These are phyloP conservation scores for Stenodera caucasica DNA, from an alignment of 2,888 invertebrate species.

Conservation along the genomic window DNA sequence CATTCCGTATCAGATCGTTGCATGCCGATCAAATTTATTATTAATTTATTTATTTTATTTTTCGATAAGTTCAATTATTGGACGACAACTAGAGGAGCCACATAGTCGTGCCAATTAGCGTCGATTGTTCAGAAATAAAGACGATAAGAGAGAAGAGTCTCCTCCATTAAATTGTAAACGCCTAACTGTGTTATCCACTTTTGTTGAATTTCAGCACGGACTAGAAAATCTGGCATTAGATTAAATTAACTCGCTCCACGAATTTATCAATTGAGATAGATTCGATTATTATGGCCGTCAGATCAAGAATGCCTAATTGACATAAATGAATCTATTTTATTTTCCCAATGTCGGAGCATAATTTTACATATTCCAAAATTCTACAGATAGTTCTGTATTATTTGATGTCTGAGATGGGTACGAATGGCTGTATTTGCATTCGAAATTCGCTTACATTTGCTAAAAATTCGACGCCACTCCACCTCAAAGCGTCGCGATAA, in stretches of 20 bases:
- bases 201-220: slow-evolving; percentile 21
- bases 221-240: slow-evolving; percentile 16
- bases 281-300: slow-evolving; percentile 25
- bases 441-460: slow-evolving; percentile 22
- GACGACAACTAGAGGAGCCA: neutral
- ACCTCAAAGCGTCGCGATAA: neutral
- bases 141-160: slow-evolving; percentile 10
- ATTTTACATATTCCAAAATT: too few relatives aligned
- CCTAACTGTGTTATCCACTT: slow-evolving; percentile 22
- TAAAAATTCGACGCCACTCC: slow-evolving; percentile 24
- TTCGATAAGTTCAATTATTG: neutral
- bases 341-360: slow-evolving; percentile 16
- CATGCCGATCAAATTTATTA: neutral
- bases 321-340: slow-evolving; percentile 20
- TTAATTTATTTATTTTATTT: neutral
- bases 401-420: slow-evolving; percentile 29
- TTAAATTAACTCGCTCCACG: slow-evolving; percentile 23
- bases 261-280: slow-evolving; percentile 25
- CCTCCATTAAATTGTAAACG: slow-evolving; percentile 22
- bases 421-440: slow-evolving; percentile 30
- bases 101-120: neutral
- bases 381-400: too few relatives aligned
- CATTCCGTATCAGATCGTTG: neutral
- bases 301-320: slow-evolving; percentile 19
- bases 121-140: slow-evolving; percentile 1